Conservation (phyloP, 1,140 invertebrate species). For the Tenebrio molitor region DNA sequence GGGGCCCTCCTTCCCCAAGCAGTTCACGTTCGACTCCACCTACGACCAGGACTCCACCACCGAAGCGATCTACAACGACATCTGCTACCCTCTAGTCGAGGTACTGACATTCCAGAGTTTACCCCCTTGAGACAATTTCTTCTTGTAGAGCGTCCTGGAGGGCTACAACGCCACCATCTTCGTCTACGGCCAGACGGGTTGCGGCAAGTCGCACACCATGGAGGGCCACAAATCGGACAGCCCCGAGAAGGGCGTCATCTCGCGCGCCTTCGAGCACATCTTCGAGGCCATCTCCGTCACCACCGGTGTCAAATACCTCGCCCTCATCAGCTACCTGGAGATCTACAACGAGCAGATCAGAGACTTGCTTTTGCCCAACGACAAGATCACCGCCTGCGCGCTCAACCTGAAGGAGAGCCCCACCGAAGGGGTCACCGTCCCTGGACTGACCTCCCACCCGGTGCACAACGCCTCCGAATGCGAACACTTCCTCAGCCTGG, state of each 20-base stretch:
- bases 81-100: slow-evolving; percentile 86
- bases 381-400: slow-evolving; percentile 60
- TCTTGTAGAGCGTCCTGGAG: slow-evolving; percentile 82
- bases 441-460: slow-evolving; percentile 68
- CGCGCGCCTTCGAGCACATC: slow-evolving; percentile 90
- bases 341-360: slow-evolving; percentile 93
- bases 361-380: slow-evolving; percentile 62
- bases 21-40: slow-evolving; percentile 87
- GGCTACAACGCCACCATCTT: slow-evolving; percentile 92
- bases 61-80: slow-evolving; percentile 89
- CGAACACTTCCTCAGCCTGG: slow-evolving; percentile 80
- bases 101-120: slow-evolving; percentile 57
- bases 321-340: slow-evolving; percentile 93
- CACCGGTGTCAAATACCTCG: slow-evolving; percentile 86
- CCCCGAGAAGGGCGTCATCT: slow-evolving; percentile 82
- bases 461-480: slow-evolving; percentile 78
- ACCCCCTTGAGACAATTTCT: background rate
- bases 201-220: slow-evolving; percentile 88
- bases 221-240: slow-evolving; percentile 73
- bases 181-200: slow-evolving; percentile 91
- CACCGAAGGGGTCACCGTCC: slow-evolving; percentile 86
- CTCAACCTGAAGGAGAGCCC: slow-evolving; percentile 86
- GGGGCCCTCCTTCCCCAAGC: slow-evolving; percentile 71
- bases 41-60: slow-evolving; percentile 86
- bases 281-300: slow-evolving; percentile 92